Percentiles rank a stretch among this genome's conserved stretches.
phyloP scores from a whole-genome alignment of 2,113 vertebrate species.

The Polypterus senegalus region DNA sequence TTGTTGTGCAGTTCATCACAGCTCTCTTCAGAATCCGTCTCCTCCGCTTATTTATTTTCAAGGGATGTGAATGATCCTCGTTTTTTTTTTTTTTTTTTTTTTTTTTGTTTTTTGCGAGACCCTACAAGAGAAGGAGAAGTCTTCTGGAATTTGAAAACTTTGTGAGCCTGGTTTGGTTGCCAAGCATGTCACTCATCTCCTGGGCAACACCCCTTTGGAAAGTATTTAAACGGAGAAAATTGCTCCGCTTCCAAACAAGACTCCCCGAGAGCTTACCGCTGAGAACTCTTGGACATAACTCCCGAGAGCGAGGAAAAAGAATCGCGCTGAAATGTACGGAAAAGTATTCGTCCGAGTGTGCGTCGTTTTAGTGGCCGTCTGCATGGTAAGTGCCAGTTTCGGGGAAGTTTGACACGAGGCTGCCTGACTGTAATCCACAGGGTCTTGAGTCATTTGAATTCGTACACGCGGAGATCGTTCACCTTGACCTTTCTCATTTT shows the following conservation, averaged over 20 bases:
- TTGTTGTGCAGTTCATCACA: too few relatives aligned
- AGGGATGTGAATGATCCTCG: too few relatives aligned
- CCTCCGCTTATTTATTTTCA: too few relatives aligned
- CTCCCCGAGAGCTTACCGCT: not conserved
- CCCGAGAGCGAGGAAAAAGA: not conserved
- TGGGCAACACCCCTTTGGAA: constrained; percentile 33
- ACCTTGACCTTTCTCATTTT: too few relatives aligned
- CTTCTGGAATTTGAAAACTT: constrained; percentile 34
- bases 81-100: too few relatives aligned
- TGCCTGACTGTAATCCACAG: too few relatives aligned
- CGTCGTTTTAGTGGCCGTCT: constrained; percentile 21
- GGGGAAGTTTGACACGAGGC: too few relatives aligned
- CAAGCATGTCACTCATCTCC: constrained; percentile 28
- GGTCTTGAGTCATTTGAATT: too few relatives aligned
- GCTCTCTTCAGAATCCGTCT: too few relatives aligned
- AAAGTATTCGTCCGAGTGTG: constrained; percentile 13
- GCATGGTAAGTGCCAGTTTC: constrained; percentile 23
- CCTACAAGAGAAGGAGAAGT: constrained; percentile 23
- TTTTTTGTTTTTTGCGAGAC: constrained; percentile 2
- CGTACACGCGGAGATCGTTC: too few relatives aligned
- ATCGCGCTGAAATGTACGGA: constrained; percentile 22
- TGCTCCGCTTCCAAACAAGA: constrained; percentile 21
- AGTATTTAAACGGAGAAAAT: constrained; percentile 32
- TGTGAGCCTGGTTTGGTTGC: constrained; percentile 25
- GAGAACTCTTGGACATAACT: not conserved